A percentile compares a stretch with the other conserved stretches of the same genome.
Evolutionary conservation across 2,888 invertebrate species (phyloP).

Genomic region (Philonicus albiceps): DNA sequence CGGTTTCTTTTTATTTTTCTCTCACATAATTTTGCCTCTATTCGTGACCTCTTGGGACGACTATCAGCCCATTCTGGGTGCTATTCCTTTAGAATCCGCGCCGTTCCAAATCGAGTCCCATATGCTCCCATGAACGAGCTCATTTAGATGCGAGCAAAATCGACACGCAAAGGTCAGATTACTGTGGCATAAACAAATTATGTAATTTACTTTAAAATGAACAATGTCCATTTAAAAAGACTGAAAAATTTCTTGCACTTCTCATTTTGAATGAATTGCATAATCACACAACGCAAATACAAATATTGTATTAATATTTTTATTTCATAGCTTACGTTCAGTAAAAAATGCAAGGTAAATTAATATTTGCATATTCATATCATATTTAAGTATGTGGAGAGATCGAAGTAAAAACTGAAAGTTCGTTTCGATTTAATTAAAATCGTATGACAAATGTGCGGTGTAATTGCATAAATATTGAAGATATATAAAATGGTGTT

Average conservation of each 20-base stretch:
- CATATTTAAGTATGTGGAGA: no score
- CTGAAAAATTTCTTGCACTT: background rate
- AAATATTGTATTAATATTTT: background rate
- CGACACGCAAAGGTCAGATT: conserved; percentile 40
- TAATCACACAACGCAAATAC: background rate
- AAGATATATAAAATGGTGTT: no score
- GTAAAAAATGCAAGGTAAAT: background rate
- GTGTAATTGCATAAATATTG: no score
- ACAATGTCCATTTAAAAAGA: background rate
- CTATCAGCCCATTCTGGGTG: background rate
- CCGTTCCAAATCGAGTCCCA: background rate
- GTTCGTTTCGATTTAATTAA: no score
- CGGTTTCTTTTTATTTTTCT: background rate
- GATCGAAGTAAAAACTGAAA: no score
- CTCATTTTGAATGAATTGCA: background rate
- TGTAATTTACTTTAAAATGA: conserved; percentile 11
- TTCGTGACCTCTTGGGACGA: conserved; percentile 13
- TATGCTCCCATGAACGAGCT: background rate
- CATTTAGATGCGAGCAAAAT: conserved; percentile 7
- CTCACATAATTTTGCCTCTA: background rate
- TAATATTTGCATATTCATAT: no score
- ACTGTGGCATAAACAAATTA: conserved; percentile 17
- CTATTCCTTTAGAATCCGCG: background rate
- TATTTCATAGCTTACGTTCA: background rate
- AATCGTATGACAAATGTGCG: no score